A percentile compares a stretch with the other conserved stretches of the same genome.
Evolutionary conservation across 2,888 invertebrate species (phyloP).

Genomic region (Epinotia brunnichana): DNA sequence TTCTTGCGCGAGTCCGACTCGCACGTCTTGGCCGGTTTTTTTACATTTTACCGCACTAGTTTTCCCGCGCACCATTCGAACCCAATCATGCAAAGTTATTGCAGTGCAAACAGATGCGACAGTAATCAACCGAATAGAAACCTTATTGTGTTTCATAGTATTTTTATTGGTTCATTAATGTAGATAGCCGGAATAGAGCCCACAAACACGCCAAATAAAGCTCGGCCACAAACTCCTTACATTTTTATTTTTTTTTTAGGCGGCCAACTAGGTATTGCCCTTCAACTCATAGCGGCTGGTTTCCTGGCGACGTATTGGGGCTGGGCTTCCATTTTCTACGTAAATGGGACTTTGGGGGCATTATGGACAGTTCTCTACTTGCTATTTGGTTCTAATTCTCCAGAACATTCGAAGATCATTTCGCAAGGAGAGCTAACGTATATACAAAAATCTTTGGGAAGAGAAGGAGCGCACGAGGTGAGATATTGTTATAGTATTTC

Average conservation of each 20-base stretch:
- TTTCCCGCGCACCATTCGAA: too few relatives aligned
- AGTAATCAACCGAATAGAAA: too few relatives aligned
- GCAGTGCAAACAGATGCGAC: too few relatives aligned
- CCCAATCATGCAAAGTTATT: too few relatives aligned
- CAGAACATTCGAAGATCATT: slow-evolving; percentile 84
- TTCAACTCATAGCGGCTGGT: slow-evolving; percentile 89
- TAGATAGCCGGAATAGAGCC: too few relatives aligned
- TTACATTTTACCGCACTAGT: too few relatives aligned
- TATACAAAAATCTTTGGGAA: slow-evolving; percentile 84
- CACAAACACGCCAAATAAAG: too few relatives aligned
- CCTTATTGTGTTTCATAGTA: too few relatives aligned
- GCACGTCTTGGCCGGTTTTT: too few relatives aligned
- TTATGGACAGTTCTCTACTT: slow-evolving; percentile 83
- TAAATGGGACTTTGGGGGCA: slow-evolving; percentile 81
- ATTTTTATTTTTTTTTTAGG: slow-evolving; percentile 72
- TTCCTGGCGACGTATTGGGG: slow-evolving; percentile 86
- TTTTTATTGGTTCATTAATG: too few relatives aligned
- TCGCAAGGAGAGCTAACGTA: slow-evolving; percentile 86
- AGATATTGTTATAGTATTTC: slow-evolving; percentile 52
- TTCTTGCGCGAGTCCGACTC: too few relatives aligned
- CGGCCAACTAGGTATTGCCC: slow-evolving; percentile 90
- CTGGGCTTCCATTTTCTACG: slow-evolving; percentile 89
- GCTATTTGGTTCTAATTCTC: slow-evolving; percentile 86
- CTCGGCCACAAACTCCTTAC: background rate
- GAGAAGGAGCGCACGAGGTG: slow-evolving; percentile 71